Evolutionary conservation across 2,797 vertebrate species (phyloP).

Genomic region (Sternarchorhynchus goeldii): DNA sequence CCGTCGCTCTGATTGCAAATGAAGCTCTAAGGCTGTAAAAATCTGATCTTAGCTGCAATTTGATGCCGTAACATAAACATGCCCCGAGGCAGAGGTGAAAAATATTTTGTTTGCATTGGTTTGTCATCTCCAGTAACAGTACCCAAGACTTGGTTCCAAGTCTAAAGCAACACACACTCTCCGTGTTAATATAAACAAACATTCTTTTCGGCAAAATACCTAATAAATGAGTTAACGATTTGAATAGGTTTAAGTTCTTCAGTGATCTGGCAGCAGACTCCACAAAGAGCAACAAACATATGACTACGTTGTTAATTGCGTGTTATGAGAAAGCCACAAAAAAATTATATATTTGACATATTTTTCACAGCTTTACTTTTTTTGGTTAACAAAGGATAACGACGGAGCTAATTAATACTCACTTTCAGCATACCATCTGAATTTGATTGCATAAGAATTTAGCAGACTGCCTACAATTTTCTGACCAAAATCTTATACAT

Average conservation of each 20-base stretch:
- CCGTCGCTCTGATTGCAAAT: background rate
- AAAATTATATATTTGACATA: too few relatives aligned
- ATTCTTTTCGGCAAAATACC: constrained; percentile 4
- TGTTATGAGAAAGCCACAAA: too few relatives aligned
- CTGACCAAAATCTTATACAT: too few relatives aligned
- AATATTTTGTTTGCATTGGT: constrained; percentile 23
- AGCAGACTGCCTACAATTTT: too few relatives aligned
- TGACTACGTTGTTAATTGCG: background rate
- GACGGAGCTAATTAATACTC: too few relatives aligned
- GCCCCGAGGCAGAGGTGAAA: constrained; percentile 19
- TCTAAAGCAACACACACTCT: constrained; percentile 2
- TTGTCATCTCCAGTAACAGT: constrained; percentile 6
- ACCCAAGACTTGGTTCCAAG: background rate
- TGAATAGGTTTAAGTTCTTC: background rate
- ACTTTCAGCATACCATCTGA: too few relatives aligned
- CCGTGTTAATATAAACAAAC: background rate
- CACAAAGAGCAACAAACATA: background rate
- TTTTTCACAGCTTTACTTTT: too few relatives aligned
- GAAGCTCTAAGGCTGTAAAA: constrained; percentile 1
- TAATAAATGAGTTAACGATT: background rate
- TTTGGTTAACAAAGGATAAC: too few relatives aligned
- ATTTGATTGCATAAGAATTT: too few relatives aligned
- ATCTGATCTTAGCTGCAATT: constrained; percentile 23
- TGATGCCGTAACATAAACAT: constrained; percentile 28
- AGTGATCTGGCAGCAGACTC: background rate